These are phyloP conservation scores for human DNA, from an alignment of 2,113 vertebrate species.

Conservation along the genomic window GRCh38 chr15:62278001-62278500, in stretches of 20 bases:
- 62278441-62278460: neutral
- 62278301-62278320: conserved; percentile 10
- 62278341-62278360: conserved; percentile 30
- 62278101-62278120: neutral
- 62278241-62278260: neutral
- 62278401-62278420: neutral
- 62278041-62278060: neutral
- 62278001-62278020: neutral
- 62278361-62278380: neutral
- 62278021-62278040: conserved; percentile 30
- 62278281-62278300: neutral
- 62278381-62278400: conserved; percentile 17
- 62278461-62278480: neutral
- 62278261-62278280: neutral
- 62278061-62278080: neutral
- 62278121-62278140: neutral
- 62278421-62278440: neutral
- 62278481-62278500: neutral
- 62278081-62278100: neutral
- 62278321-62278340: conserved; percentile 13
- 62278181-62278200: neutral
- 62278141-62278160: neutral
- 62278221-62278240: neutral
- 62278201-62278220: conserved; percentile 21
- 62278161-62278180: neutral